These are phyloP conservation scores for Propithecus coquereli DNA, from an alignment of 2,113 vertebrate genomes.

Conservation along the genomic window DNA sequence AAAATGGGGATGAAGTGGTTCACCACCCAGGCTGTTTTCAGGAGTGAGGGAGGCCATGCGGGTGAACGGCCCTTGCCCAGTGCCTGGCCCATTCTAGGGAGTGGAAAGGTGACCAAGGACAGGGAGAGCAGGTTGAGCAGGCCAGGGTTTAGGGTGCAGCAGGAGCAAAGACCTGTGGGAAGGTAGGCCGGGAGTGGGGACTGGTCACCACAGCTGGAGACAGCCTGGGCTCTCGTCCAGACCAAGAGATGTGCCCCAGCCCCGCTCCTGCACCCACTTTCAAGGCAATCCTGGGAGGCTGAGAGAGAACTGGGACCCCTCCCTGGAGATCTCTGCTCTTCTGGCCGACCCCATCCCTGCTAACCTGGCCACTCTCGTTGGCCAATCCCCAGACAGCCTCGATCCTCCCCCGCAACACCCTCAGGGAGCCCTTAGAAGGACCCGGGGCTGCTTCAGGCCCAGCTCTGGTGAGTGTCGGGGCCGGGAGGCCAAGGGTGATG, in stretches of 20 bases:
- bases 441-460: neutral
- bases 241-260: neutral
- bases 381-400: neutral
- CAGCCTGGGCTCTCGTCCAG: fast-evolving
- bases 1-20: neutral
- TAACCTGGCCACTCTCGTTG: neutral
- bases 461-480: neutral
- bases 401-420: neutral
- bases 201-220: neutral
- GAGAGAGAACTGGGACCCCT: neutral
- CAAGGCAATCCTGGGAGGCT: neutral
- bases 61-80: neutral
- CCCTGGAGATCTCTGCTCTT: neutral
- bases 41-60: neutral
- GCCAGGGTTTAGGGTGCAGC: no score
- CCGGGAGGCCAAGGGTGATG: fast-evolving
- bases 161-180: neutral
- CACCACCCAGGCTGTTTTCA: neutral
- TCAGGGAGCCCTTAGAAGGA: neutral
- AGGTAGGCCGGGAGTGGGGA: neutral
- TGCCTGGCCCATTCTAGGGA: neutral
- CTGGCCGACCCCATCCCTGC: no score
- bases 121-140: neutral
- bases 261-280: neutral
- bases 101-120: neutral